Evolutionary conservation across 2,888 invertebrate genomes (phyloP), one percentile per base, ranked within the genome.

Genomic region (Chydorus sphaericus): DNA sequence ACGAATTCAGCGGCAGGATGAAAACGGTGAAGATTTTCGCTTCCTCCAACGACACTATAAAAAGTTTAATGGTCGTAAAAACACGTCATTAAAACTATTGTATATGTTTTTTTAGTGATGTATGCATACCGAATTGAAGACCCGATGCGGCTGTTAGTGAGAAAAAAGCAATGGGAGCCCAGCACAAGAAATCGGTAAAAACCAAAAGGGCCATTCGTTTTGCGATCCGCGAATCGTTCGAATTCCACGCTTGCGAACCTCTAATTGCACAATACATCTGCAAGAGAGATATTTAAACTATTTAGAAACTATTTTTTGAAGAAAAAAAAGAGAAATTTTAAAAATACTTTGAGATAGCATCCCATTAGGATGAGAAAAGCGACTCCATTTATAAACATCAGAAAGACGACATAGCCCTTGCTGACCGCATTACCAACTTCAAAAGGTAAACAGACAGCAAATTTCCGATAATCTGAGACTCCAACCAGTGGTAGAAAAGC

Each of bases 141-240:
- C 94, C 94, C 68, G 92, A 88, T 7, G 92, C 86, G 18, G 96
- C 93, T 0, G 93, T 91, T 36, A 96, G 75, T 6, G 93, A 87
- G 69, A 92, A 90, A 71, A 96, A 91, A 1, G 96, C 91, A 60
- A 96, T 93, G 0, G 97, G 97, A 3, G 93, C 90, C 96, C 96
- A 97, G 73, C 96, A 97, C 49, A 94, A 75, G 67, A 97, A 91
- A 70, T 97, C 96, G 0, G 96, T 97, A 70, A 94, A 93, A 3
- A 97, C 94, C 57, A 97, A 76, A 44, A 97, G 72, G 1, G 96
- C 93, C 94, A 96, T 96, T 38, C 93, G 77, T 70, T 93, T 93
- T 44, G 96, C 94, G 63, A 96, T 92, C 55, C 93, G 77, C 10
- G 92, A 91, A 70, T 96, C 94, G 71, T 94, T 94, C 3, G 91